A percentile compares a stretch with the other conserved stretches of the same genome.
phyloP scores from a whole-genome alignment of 2,888 invertebrate species.

The Thera britannica region DNA sequence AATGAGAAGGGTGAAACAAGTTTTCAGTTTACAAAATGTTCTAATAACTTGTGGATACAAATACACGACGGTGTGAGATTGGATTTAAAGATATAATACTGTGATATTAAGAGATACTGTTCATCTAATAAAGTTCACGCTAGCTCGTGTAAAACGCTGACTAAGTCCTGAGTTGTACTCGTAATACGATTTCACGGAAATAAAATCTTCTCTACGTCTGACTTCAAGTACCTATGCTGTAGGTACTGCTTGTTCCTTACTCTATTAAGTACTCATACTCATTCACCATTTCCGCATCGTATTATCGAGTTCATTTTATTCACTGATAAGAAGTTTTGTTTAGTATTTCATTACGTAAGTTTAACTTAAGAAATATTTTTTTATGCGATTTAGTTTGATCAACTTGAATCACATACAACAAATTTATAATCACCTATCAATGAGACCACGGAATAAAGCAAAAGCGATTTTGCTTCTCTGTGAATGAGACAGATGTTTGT shows the following conservation, averaged over 20 bases:
- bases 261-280: background rate
- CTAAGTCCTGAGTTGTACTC: background rate
- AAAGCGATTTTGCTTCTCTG: too few species aligned
- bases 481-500: too few species aligned
- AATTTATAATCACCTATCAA: too few species aligned
- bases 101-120: background rate
- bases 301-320: background rate
- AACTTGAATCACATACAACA: too few species aligned
- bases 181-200: conserved; percentile 12
- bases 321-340: background rate
- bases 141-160: background rate
- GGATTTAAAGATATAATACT: background rate
- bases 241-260: background rate
- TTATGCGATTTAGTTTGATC: too few species aligned
- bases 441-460: too few species aligned
- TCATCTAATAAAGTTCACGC: background rate
- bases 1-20: conserved; percentile 31
- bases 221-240: background rate
- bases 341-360: background rate
- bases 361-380: too few species aligned
- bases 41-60: conserved; percentile 4
- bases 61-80: background rate
- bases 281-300: background rate
- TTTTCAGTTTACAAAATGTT: conserved; percentile 22
- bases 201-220: conserved; percentile 5